Base-by-base conservation (phyloP, 1,140 invertebrate genomes). In the Hyles vespertilio region DNA sequence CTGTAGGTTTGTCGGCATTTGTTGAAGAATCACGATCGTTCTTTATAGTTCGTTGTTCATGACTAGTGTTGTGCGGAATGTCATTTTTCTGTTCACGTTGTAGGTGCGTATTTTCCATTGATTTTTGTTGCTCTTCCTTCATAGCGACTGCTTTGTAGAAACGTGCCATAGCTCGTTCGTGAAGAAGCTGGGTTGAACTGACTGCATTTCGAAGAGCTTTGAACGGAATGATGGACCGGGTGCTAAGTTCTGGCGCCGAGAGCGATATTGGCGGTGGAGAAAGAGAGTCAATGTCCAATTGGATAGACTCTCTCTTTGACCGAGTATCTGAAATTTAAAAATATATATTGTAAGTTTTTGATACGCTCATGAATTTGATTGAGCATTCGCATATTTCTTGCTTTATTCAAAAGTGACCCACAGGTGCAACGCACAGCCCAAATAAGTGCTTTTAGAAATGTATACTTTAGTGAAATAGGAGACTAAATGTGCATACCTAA, bases 111-210 rank as follows among this genome's bases (percentile, higher is more conserved):
- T 66, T 67, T 36, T 69, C 63, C 63, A 77, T 76, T 55, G 65
- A 63, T 75, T 85, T 87, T n/a, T 65, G 89, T 76, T 92, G 91
- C 12, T 92, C 91, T 84, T 95, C 93, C 79, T 95, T 93, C 54
- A 93, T 89, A 34, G 92, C 92, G 0, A 94, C 91, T 2, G 94
- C 94, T 77, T 94, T 91, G 69, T 95, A 94, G 66, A 96, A 94
- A 32, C 94, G 88, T 8, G 93, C 93, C 93, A 96, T 95, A 3
- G 94, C 94, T 22, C 91, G 90, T 73, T 96, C 95, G 69, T 95
- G 94, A 2, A 96, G 86, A 5, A 96, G 84, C 74, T 96, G 95
- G 0, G 94, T 95, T 0, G 95, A 96, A 72, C 95, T 96, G 5
- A 95, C 93, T 0, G 94, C 94, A 62, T 93, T 91, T 6, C 94